Evolutionary conservation across 2,113 vertebrate genomes (phyloP).

Genomic region (Heliornis fulica): DNA sequence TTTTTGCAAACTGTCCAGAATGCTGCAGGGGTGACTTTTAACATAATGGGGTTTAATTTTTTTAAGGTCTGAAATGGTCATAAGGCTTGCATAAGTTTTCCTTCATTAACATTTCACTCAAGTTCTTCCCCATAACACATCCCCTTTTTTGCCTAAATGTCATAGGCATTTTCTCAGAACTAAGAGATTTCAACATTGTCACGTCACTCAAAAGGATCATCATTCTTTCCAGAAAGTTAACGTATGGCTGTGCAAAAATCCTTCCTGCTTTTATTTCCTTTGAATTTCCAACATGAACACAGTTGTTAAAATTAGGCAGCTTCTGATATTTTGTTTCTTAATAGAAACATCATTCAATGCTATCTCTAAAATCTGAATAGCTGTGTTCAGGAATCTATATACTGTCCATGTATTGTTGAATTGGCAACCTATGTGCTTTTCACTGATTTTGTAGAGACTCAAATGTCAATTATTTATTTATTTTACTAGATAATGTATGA

Average conservation of each 20-base stretch:
- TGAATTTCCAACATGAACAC: not conserved
- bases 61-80: not conserved
- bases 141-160: not conserved
- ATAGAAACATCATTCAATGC: not conserved
- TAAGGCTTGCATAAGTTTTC: not conserved
- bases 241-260: not conserved
- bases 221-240: not conserved
- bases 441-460: not conserved
- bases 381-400: not conserved
- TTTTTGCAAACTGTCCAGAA: not conserved
- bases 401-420: not conserved
- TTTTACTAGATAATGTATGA: conserved; percentile 19
- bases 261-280: not conserved
- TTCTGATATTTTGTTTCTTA: not conserved
- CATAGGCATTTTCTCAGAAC: not conserved
- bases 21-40: not conserved
- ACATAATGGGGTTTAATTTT: not conserved
- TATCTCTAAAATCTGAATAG: not conserved
- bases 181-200: not conserved
- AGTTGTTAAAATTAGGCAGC: not conserved
- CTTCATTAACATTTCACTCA: not conserved
- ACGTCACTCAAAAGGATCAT: not conserved
- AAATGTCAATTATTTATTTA: conserved; percentile 37
- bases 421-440: not conserved
- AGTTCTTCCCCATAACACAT: not conserved